Base-by-base conservation (phyloP, 2,888 invertebrate species). In the Podabrus alpinus region DNA sequence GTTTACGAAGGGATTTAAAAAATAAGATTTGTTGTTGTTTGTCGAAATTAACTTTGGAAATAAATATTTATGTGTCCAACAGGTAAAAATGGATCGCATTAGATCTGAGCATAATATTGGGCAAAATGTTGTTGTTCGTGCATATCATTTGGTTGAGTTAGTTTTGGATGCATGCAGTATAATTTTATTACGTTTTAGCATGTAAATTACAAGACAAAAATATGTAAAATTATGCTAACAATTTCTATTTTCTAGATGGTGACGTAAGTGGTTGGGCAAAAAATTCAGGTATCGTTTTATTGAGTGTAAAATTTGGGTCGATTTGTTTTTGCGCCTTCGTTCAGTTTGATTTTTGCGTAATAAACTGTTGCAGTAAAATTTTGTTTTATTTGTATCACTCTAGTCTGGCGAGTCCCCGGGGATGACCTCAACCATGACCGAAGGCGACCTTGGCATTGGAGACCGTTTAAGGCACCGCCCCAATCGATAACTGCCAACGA, bases 401-500 rank as follows among this genome's bases (percentile, higher is more conserved):
- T 13, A n/a, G 62, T 64, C 69, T 69, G 25, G 15, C 62, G 73
- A 69, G 67, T 70, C 70, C 76, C 74, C 80, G 73, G 77, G 77
- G 62, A 64, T 79, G 81, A 82, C 82, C 81, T 82, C 81, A 82
- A 77, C 82, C 81, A 77, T 82, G 82, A 82, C 81, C 82, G 80
- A 72, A 21, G 69, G 70, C 72, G 79, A 79, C 81, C 81, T 81
- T 81, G 81, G 80, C 81, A 81, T 81, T 81, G 80, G 73, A 76
- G 61, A 72, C 71, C 70, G 64, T 73, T 68, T 68, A 59, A 73
- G 73, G 77, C 78, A 76, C 79, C 74, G 78, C 79, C 79, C 79
- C 77, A 79, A 81, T 81, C 81, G 79, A 81, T 81, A 78, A 77
- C 78, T 80, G 80, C 81, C 80, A 79, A 76, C 79, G 80, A 74